Percentiles rank a stretch among this genome's conserved stretches.
Conservation (phyloP, 2,888 invertebrate genomes). For the Cylindroiulus punctatus region DNA sequence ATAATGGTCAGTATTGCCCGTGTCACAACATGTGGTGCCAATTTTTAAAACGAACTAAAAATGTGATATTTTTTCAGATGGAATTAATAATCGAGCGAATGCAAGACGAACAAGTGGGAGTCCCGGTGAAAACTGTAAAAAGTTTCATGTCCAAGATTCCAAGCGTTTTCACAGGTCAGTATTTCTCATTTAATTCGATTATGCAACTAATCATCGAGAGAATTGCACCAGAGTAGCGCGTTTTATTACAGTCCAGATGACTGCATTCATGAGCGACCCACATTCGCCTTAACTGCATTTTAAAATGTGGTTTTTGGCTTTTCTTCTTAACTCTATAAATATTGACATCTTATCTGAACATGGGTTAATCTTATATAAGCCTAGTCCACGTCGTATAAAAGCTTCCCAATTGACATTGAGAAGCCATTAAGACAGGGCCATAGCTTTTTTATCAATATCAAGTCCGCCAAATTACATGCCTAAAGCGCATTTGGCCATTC, state of each 20-base stretch:
- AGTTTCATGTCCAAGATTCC: slow-evolving; percentile 99
- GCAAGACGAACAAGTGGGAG: slow-evolving; percentile 93
- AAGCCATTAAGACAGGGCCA: not conserved
- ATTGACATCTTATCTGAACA: slow-evolving; percentile 34
- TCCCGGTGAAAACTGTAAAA: slow-evolving; percentile 96
- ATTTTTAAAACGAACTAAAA: not conserved
- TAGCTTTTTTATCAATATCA: not conserved
- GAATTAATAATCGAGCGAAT: slow-evolving; percentile 93
- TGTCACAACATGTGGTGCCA: too few species aligned
- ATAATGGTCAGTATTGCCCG: too few species aligned
- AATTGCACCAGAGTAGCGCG: not conserved
- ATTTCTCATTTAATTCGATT: not conserved
- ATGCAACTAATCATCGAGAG: not conserved
- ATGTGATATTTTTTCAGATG: slow-evolving; percentile 76
- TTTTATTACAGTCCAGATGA: not conserved
- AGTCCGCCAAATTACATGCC: not conserved
- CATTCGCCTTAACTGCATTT: not conserved
- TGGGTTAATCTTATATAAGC: slow-evolving; percentile 25
- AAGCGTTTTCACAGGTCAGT: slow-evolving; percentile 83
- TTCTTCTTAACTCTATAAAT: not conserved
- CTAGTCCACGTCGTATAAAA: not conserved
- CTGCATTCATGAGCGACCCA: not conserved
- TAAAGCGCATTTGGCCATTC: too few species aligned
- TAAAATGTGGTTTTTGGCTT: not conserved
- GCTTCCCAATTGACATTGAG: not conserved